Evolutionary conservation across 2,797 vertebrate genomes (phyloP), one percentile per base, ranked within the genome.

Genomic region (Microctenopoma lineatum): DNA sequence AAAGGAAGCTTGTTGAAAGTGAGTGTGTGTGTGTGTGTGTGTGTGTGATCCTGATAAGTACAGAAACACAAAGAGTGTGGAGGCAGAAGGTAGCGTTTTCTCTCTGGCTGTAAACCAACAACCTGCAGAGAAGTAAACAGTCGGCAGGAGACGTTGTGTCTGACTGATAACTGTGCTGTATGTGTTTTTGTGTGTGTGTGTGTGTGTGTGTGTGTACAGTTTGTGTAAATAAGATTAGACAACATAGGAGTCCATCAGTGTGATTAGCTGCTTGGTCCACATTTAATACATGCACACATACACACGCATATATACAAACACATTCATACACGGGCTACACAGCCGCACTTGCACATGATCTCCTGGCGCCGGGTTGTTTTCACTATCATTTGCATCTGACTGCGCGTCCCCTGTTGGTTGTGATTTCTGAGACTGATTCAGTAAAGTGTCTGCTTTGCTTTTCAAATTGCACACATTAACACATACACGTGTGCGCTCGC

Each of bases 121-220:
- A 79, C 58, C 84, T 77, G 62, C 54, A 67, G 75, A 48, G 76
- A 85, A 68, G 72, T 75, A 80, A 88, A 79, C 68, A 65, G 64
- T 59, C 62, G 52, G 68, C 53, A 75, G 70, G 71, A 80, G 47
- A 79, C 61, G 27, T 47, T 53, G 44, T 70, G 76, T 70, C 57
- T 79, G 61, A 50, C 66, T 68, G 57, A 84, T 73, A 79, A 79
- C 6, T 36, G 7, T 46, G 2, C 46, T 66, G 34, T 39, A 27
- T 41, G 27, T 39, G 42, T 44, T 38, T 52, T 45, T 63, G 59
- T 51, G 57, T 7, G 8, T 51, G 57, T 6, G 8, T 6, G 8
- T 41, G 34, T 39, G 42, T 44, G 42, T 51, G 47, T 63, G 59
- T 51, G 53, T 5, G 7, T 50, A 7, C 32, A n/a, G 14, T 41